Evolutionary conservation across 2,797 vertebrate species (phyloP).

Genomic region (Micropoecilia bifurca): DNA sequence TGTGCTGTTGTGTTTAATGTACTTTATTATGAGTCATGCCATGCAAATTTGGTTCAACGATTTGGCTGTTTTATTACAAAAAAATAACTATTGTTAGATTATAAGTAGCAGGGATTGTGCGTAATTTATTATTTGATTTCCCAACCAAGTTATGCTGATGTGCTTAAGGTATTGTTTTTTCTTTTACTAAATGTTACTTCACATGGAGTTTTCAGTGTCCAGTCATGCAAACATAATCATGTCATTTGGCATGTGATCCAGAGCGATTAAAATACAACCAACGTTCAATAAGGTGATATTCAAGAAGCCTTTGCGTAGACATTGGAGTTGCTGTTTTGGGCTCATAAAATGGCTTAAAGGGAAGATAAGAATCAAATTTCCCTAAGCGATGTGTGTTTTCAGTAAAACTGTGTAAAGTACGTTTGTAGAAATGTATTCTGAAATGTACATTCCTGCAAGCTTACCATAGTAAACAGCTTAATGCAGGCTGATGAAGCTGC

Average conservation of each 20-base stretch:
- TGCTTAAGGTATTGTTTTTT: neutral
- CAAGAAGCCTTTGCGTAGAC: neutral
- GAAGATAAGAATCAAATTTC: neutral
- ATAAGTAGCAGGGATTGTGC: neutral
- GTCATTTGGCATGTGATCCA: neutral
- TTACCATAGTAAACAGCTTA: slow-evolving; percentile 10
- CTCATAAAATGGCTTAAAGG: neutral
- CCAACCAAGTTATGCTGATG: neutral
- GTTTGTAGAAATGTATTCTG: neutral
- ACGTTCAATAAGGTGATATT: neutral
- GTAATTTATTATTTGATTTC: neutral
- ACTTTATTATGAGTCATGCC: neutral
- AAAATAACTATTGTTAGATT: neutral
- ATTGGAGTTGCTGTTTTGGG: neutral
- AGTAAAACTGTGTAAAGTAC: neutral
- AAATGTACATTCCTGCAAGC: neutral
- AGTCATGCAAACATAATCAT: neutral
- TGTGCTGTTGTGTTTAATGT: neutral
- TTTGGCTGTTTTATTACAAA: neutral
- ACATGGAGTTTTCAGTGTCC: neutral
- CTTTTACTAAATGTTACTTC: neutral
- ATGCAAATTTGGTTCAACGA: neutral
- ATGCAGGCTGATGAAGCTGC: slow-evolving; percentile 1
- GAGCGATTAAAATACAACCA: neutral
- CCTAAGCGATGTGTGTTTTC: neutral